Evolutionary conservation across 2,113 vertebrate species (phyloP).

Genomic region (Enhydra lutris): DNA sequence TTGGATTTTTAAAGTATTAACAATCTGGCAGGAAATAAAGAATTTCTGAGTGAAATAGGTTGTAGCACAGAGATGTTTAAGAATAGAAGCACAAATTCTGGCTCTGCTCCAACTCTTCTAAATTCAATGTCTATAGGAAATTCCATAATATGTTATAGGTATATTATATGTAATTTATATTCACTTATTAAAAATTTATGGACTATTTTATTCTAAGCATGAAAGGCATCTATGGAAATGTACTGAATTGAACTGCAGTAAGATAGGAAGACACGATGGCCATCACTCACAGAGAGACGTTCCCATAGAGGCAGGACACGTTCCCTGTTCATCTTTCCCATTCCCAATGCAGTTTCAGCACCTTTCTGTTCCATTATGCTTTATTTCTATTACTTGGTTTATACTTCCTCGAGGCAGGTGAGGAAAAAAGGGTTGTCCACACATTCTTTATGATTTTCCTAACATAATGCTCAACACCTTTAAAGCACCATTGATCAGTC

Average conservation of each 20-base stretch:
- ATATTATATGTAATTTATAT: conserved; percentile 45
- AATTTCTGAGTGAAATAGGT: not conserved
- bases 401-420: not conserved
- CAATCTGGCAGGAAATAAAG: not conserved
- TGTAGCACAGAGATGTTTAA: not conserved
- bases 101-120: not conserved
- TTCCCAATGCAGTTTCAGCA: not conserved
- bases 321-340: not conserved
- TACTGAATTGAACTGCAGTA: not conserved
- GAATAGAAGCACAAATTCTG: not conserved
- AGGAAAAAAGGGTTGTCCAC: not conserved
- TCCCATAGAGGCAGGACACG: not conserved
- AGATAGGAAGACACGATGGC: not conserved
- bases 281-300: not conserved
- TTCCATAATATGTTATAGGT: not conserved
- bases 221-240: conserved; percentile 11
- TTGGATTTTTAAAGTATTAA: conserved; percentile 3
- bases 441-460: not conserved
- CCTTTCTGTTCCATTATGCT: not conserved
- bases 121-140: not conserved
- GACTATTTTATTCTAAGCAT: not conserved
- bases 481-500: not conserved
- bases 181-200: conserved; percentile 55
- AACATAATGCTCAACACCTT: not conserved
- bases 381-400: conserved; percentile 11